phyloP scores from a whole-genome alignment of 2,888 invertebrate genomes.

The Polymixis flavicincta region DNA sequence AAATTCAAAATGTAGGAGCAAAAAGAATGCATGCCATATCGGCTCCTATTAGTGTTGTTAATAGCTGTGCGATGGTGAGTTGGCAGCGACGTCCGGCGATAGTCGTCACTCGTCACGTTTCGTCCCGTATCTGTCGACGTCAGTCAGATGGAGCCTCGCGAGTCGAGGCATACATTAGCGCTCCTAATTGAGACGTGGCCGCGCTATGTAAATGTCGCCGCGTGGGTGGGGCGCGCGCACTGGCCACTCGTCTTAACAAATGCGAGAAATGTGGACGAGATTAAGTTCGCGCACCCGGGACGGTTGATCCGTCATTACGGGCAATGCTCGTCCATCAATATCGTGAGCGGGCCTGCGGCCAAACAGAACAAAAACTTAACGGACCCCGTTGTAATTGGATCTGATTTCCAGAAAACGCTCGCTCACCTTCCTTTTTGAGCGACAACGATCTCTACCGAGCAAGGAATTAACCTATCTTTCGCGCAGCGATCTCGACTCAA shows the following conservation, averaged over 20 bases:
- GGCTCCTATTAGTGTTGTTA: constrained; percentile 87
- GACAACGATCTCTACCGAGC: constrained; percentile 89
- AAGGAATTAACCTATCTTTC: constrained; percentile 91
- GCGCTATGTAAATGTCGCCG: constrained; percentile 89
- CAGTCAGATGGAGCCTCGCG: constrained; percentile 85
- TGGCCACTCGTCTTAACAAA: constrained; percentile 75
- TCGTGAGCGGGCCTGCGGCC: constrained; percentile 83
- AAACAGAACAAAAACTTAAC: constrained; percentile 90
- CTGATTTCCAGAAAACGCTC: constrained; percentile 90
- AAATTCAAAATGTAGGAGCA: constrained; percentile 66
- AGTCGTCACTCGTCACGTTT: constrained; percentile 90
- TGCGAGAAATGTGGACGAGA: constrained; percentile 79
- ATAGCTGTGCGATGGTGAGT: constrained; percentile 84
- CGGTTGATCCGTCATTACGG: constrained; percentile 75
- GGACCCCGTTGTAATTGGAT: constrained; percentile 90
- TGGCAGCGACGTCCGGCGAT: constrained; percentile 83
- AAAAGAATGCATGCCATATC: constrained; percentile 80
- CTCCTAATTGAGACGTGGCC: constrained; percentile 91
- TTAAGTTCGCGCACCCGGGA: constrained; percentile 73
- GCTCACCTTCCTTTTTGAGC: constrained; percentile 90
- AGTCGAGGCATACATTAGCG: constrained; percentile 91
- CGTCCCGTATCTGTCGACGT: constrained; percentile 86
- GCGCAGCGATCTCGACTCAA: constrained; percentile 90
- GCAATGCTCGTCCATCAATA: constrained; percentile 84
- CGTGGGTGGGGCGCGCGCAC: constrained; percentile 87